Evolutionary conservation across 2,888 invertebrate species (phyloP).

Genomic region (Oscheius sp.): DNA sequence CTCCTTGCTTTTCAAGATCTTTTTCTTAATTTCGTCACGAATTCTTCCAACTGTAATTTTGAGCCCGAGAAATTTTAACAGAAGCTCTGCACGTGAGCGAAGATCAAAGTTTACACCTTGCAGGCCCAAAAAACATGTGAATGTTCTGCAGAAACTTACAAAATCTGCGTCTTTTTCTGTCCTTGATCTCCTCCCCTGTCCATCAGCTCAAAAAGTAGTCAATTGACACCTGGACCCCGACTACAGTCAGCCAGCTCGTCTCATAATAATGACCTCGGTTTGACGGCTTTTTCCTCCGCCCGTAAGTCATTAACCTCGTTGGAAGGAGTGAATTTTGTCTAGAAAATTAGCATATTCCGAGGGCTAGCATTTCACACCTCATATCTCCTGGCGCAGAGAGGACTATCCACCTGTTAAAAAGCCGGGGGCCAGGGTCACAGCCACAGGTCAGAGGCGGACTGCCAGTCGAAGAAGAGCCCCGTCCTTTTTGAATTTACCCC

Average conservation of each 20-base stretch:
- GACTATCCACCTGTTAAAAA: background rate
- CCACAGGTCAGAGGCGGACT: no score
- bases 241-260: background rate
- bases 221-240: background rate
- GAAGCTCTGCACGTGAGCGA: background rate
- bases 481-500: background rate
- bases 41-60: no score
- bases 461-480: background rate
- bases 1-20: no score
- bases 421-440: no score
- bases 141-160: background rate
- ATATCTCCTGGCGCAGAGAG: slow-evolving; percentile 7
- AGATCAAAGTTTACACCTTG: background rate
- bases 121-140: background rate
- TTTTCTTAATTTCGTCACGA: no score
- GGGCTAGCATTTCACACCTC: slow-evolving; percentile 19
- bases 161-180: background rate
- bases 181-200: background rate
- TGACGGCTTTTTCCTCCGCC: background rate
- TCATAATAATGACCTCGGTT: slow-evolving; percentile 13
- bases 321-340: slow-evolving; percentile 21
- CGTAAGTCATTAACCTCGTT: slow-evolving; percentile 33
- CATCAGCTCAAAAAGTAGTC: background rate
- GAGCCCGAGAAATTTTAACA: no score
- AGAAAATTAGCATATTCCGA: slow-evolving; percentile 30